Conservation (phyloP, 1,140 invertebrate genomes). For the Matsumurasca onukii region DNA sequence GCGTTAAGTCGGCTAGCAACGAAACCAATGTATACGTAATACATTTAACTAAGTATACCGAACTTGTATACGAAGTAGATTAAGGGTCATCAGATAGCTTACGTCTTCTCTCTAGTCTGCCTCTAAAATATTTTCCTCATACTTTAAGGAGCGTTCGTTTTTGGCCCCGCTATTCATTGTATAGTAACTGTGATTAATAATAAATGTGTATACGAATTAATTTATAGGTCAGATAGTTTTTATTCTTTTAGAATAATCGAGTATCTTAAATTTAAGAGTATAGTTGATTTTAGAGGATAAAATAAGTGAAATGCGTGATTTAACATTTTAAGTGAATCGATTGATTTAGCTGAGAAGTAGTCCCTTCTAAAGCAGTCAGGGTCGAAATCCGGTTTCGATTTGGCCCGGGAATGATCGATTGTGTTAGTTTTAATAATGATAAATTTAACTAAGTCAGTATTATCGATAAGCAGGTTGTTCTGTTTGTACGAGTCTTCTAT, state of each 20-base stretch:
- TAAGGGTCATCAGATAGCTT: constrained; percentile 20
- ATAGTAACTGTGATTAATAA: constrained; percentile 23
- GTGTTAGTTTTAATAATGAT: neutral
- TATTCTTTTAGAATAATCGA: constrained; percentile 23
- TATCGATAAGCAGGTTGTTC: neutral
- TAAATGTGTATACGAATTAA: constrained; percentile 21
- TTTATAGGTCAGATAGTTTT: neutral
- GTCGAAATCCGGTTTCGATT: neutral
- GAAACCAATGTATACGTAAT: constrained; percentile 21
- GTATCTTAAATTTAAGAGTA: constrained; percentile 26
- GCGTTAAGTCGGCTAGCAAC: neutral
- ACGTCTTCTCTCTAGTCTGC: constrained; percentile 22
- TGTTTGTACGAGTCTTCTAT: neutral
- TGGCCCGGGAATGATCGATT: neutral
- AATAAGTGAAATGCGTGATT: constrained; percentile 14
- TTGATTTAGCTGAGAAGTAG: neutral
- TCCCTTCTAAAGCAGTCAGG: neutral
- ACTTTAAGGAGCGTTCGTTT: neutral
- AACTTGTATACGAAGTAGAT: constrained; percentile 19
- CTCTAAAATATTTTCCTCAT: constrained; percentile 11
- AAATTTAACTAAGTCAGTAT: neutral
- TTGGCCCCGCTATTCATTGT: constrained; percentile 5
- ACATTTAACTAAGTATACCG: constrained; percentile 18
- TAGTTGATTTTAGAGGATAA: constrained; percentile 2
- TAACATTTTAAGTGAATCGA: neutral